A percentile compares a stretch with the other conserved stretches of the same genome.
These are phyloP conservation scores for Macaria notata DNA, from an alignment of 2,888 invertebrate genomes.

Conservation along the genomic window DNA sequence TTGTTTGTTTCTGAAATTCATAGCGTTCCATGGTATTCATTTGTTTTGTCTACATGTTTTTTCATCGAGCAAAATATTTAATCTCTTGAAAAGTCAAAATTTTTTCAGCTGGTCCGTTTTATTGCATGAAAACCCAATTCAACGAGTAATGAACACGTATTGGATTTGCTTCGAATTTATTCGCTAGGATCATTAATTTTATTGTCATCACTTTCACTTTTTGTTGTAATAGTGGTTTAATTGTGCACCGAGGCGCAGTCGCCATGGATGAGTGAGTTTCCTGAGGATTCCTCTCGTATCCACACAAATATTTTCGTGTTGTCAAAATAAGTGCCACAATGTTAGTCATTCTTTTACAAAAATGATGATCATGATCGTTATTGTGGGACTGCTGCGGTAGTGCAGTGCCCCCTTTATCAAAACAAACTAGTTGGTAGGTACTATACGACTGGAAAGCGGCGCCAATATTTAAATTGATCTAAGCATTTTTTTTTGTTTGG, in stretches of 20 bases:
- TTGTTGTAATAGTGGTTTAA: conserved; percentile 69
- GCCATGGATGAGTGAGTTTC: conserved; percentile 81
- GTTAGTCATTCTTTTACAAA: conserved; percentile 64
- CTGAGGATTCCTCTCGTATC: conserved; percentile 53
- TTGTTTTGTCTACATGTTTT: conserved; percentile 80
- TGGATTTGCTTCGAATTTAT: conserved; percentile 80
- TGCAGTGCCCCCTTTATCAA: conserved; percentile 14
- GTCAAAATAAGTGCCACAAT: conserved; percentile 58
- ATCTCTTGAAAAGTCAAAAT: conserved; percentile 76
- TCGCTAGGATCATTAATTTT: conserved; percentile 79
- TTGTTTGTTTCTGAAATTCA: conserved; percentile 79
- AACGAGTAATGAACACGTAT: conserved; percentile 82
- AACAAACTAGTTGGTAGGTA: conserved; percentile 9
- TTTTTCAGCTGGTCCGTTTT: conserved; percentile 73
- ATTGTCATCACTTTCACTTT: conserved; percentile 83
- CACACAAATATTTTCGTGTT: conserved; percentile 53
- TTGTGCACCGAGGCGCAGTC: conserved; percentile 64
- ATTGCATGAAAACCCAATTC: conserved; percentile 69
- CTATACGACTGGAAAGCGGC: no score
- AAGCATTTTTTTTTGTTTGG: conserved; percentile 24
- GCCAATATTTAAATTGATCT: not conserved
- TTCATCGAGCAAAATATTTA: conserved; percentile 75
- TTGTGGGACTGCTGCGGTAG: conserved; percentile 36
- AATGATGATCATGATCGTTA: conserved; percentile 54
- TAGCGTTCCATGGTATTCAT: conserved; percentile 76